Evolutionary conservation across 2,797 vertebrate species (phyloP).

Genomic region (Alosa sapidissima): DNA sequence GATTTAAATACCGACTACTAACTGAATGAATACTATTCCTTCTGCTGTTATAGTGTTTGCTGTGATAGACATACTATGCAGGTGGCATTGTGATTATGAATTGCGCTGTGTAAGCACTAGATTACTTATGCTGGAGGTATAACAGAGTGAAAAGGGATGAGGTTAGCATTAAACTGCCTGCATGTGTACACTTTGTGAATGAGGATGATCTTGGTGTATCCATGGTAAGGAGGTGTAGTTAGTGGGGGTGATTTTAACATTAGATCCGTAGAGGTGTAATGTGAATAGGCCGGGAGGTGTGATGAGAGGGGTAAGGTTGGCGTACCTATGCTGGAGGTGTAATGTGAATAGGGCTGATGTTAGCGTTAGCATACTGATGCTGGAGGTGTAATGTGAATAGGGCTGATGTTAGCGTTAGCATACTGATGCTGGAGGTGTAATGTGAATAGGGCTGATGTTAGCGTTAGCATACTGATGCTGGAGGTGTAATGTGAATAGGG

Average conservation of each 20-base stretch:
- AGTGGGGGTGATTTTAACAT: neutral
- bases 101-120: neutral
- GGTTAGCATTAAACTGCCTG: neutral
- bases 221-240: neutral
- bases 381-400: neutral
- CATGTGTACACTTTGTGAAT: neutral
- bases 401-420: neutral
- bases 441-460: neutral
- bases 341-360: too few species aligned
- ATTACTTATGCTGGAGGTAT: neutral
- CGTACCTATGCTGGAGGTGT: neutral
- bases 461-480: neutral
- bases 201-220: neutral
- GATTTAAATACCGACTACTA: too few species aligned
- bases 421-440: neutral
- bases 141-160: neutral
- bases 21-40: too few species aligned
- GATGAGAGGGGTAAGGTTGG: neutral
- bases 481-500: constrained; percentile 17
- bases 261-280: too few species aligned
- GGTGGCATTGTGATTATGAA: neutral
- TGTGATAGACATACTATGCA: neutral
- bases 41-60: too few species aligned
- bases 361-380: neutral
- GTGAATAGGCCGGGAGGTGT: too few species aligned